Evolutionary conservation across 2,113 vertebrate species (phyloP), one percentile per base, ranked within the genome.

Genomic region (Micromys minutus): DNA sequence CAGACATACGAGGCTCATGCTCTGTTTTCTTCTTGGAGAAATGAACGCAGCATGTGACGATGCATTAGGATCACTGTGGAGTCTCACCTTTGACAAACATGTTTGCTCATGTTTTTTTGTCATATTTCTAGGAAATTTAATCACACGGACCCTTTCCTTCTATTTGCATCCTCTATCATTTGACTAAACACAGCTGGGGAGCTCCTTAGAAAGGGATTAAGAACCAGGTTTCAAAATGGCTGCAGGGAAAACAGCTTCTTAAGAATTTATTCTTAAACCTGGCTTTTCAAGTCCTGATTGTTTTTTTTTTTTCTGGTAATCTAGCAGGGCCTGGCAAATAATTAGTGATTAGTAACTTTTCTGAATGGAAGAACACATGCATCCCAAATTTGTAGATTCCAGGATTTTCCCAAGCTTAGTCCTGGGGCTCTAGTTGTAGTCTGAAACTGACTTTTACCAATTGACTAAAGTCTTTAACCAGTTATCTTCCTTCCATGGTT

Each of bases 401-500:
- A 21, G 3, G 24, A 21, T n/a, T 47, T 79, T 42, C 77, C 85
- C 72, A 91, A 39, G 55, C 11, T 94, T 17, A 29, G 6, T 75
- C 31, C 13, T 11, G 55, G 17, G 11, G 16, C 63, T 75, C 9
- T 69, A 34, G 2, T 75, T 96, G 87, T 3, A 74, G 13, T 19
- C 9, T 4, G 3, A 90, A 96, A 81, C 17, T 55, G 19, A n/a
- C 47, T 95, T 95, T 81, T 21, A 72, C 57, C 61, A 91, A 12
- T 86, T 93, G 55, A 45, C 55, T 93, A 6, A 47, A 55, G 90
- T 92, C n/a, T 92, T 77, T 36, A 94, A 47, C 39, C 31, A 72
- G n/a, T 89, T 95, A 4, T 85, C 75, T 79, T 61, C 74, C 65
- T 75, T 4, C 11, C 36, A 50, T 22, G 52, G 24, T 91, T 86